Evolutionary conservation across 1,140 invertebrate genomes (phyloP), one percentile per base, ranked within the genome.

Genomic region (Zeugodacus cucurbitae): DNA sequence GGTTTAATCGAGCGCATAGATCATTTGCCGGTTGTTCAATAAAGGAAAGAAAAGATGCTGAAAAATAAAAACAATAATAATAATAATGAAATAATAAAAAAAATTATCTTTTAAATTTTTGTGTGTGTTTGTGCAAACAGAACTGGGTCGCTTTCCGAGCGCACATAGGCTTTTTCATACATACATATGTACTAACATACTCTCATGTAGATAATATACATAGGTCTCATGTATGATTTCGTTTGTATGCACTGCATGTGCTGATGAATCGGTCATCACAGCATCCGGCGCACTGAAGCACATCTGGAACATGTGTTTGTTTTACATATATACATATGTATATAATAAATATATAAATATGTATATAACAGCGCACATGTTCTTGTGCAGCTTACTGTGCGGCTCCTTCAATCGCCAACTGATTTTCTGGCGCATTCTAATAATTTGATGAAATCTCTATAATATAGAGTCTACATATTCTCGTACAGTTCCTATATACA

Each of bases 261-360:
- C 34, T 22, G 17, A 20, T 34, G 32, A 32, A n/a, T 20, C 62
- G 70, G 32, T 41, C 34, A 74, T 34, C 11, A 8, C 74, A 82
- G 74, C 74, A 82, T 82, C 74, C 74, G 74, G 74, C 41, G 74
- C 74, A 41, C 74, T 54, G 74, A 20, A 48, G 48, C 22, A 82
- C 74, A 82, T 54, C 17, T 82, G 11, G 41, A 82, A 48, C 74
- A 82, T 82, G 41, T 82, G 74, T 82, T 82, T 22, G 29, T 41
- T 20, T 29, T 62, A 54, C n/a, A 62, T 26, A 62, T 10, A 8
- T 62, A 62, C 26, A 10, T 62, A 26, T 6, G 3, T 26, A n/a
- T 20, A n/a, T 26, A 59, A 11, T 48, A 11, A 48, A 11, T 11
- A 11, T 14, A 48, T 48, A 48, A 2, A 14, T 54, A 20, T 54